phyloP scores from a whole-genome alignment of 2,888 invertebrate genomes.

The Kryphioiulus occultus region DNA sequence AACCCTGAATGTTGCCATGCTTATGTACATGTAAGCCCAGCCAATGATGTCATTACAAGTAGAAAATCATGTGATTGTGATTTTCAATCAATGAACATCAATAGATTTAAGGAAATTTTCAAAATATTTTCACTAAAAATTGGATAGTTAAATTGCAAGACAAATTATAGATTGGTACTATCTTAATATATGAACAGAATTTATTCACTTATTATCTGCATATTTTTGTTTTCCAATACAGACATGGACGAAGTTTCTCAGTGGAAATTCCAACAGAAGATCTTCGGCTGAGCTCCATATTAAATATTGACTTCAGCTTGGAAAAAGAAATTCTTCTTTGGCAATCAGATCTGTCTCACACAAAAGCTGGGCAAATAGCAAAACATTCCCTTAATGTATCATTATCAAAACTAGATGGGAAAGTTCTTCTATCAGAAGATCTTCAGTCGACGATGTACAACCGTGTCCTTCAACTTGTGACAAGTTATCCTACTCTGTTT shows the following conservation, averaged over 20 bases:
- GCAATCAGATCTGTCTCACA: not conserved
- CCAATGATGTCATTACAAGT: no score
- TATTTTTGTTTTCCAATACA: not conserved
- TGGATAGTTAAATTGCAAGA: no score
- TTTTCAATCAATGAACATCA: no score
- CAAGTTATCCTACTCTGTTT: not conserved
- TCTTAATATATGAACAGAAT: no score
- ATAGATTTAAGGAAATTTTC: no score
- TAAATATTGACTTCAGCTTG: not conserved
- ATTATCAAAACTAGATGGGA: not conserved
- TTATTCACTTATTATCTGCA: no score
- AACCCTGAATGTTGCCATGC: no score
- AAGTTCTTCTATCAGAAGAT: not conserved
- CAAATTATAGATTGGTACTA: no score
- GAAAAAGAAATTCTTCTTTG: not conserved
- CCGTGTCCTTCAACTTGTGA: not conserved
- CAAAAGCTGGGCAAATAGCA: not conserved
- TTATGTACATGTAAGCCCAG: no score
- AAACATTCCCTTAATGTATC: not conserved
- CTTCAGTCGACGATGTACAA: not conserved
- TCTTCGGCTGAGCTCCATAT: not conserved
- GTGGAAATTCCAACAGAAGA: not conserved
- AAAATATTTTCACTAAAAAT: no score
- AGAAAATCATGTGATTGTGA: no score
- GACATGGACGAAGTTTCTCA: not conserved